Evolutionary conservation across 1,140 invertebrate genomes (phyloP).

Genomic region (Drosophila pallidifrons): DNA sequence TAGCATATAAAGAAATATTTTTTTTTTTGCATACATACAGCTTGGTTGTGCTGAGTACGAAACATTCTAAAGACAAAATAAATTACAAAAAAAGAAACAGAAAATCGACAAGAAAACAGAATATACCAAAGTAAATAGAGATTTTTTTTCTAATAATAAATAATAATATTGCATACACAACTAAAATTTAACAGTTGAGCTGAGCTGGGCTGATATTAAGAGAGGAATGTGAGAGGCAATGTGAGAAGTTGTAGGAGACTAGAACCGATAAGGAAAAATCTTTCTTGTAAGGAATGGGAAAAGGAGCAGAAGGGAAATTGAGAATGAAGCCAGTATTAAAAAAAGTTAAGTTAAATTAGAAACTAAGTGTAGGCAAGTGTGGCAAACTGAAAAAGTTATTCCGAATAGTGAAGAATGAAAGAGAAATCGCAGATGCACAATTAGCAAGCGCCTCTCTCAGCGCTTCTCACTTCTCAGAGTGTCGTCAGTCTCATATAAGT

Average conservation of each 20-base stretch:
- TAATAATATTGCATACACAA: constrained; percentile 11
- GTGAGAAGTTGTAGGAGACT: too few relatives aligned
- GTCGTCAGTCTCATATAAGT: not conserved
- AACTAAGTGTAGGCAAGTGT: not conserved
- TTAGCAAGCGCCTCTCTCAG: not conserved
- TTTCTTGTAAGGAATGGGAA: too few relatives aligned
- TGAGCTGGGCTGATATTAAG: not conserved
- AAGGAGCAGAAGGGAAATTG: not conserved
- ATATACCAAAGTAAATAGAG: constrained; percentile 19
- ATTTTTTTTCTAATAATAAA: constrained; percentile 39
- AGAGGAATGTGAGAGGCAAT: not conserved
- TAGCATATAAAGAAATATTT: constrained; percentile 29
- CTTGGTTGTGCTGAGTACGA: constrained; percentile 77
- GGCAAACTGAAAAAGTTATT: not conserved
- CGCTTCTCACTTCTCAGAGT: not conserved
- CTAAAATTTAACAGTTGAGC: constrained; percentile 6
- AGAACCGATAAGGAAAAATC: too few relatives aligned
- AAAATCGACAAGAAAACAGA: constrained; percentile 5
- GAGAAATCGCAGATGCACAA: not conserved
- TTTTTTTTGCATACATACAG: constrained; percentile 46
- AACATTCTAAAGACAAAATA: constrained; percentile 48
- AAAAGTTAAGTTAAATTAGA: not conserved
- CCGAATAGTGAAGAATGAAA: not conserved
- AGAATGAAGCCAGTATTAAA: not conserved
- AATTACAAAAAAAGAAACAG: constrained; percentile 15